phyloP scores from a whole-genome alignment of 2,888 invertebrate genomes.

The Clostera curtula region DNA sequence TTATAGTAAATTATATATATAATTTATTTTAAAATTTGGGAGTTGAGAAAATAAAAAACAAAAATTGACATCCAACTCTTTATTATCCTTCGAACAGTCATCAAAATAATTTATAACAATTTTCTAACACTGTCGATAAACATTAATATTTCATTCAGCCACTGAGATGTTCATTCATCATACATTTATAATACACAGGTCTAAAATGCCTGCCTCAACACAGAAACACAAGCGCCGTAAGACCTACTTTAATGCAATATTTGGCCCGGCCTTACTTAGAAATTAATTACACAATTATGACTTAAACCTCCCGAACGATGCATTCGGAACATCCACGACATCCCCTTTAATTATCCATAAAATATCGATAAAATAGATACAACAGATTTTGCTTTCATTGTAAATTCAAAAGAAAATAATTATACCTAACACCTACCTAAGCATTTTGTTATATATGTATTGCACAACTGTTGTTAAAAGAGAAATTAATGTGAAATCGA shows the following conservation, averaged over 20 bases:
- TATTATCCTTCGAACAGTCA: slow-evolving; percentile 77
- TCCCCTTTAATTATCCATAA: slow-evolving; percentile 52
- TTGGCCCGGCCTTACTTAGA: slow-evolving; percentile 73
- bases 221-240: slow-evolving; percentile 56
- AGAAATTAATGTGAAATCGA: slow-evolving; percentile 56
- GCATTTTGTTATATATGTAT: slow-evolving; percentile 66
- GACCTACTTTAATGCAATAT: slow-evolving; percentile 71
- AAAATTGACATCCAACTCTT: slow-evolving; percentile 74
- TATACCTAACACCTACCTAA: slow-evolving; percentile 71
- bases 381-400: slow-evolving; percentile 68
- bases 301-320: slow-evolving; percentile 52
- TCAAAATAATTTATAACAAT: slow-evolving; percentile 78
- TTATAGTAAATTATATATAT: too few species aligned
- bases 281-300: slow-evolving; percentile 70
- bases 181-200: slow-evolving; percentile 53
- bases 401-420: slow-evolving; percentile 70
- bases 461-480: slow-evolving; percentile 68
- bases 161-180: slow-evolving; percentile 66
- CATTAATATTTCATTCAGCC: slow-evolving; percentile 70
- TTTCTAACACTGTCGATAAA: slow-evolving; percentile 75
- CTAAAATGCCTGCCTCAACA: slow-evolving; percentile 51
- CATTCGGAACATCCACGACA: slow-evolving; percentile 36
- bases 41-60: slow-evolving; percentile 44
- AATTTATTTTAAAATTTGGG: too few species aligned
- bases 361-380: slow-evolving; percentile 70